phyloP scores from a whole-genome alignment of 1,140 invertebrate species.

The Euura saliciscinereae region DNA sequence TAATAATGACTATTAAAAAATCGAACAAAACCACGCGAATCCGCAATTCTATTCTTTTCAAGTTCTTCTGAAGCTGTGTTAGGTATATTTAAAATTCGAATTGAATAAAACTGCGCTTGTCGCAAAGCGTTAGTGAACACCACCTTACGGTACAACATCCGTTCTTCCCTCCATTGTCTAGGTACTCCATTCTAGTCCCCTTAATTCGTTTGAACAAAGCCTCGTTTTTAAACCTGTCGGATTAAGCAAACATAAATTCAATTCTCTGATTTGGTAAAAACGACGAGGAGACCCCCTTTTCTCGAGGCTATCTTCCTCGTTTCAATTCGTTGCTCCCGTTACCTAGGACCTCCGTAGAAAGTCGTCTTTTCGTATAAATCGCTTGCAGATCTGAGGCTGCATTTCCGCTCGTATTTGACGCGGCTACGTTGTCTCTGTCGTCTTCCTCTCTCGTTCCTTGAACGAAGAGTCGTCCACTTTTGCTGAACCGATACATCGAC shows the following conservation, averaged over 20 bases:
- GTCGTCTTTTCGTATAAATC: constrained; percentile 79
- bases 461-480: constrained; percentile 77
- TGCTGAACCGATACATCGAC: constrained; percentile 78
- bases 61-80: too few species aligned
- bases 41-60: too few species aligned
- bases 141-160: neutral
- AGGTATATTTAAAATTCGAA: too few species aligned
- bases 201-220: neutral
- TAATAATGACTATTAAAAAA: too few species aligned
- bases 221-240: neutral
- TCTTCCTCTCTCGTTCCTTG: constrained; percentile 75
- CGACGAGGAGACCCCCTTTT: neutral
- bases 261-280: neutral
- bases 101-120: too few species aligned
- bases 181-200: neutral
- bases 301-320: neutral
- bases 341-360: constrained; percentile 84
- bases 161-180: neutral
- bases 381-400: constrained; percentile 67
- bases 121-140: neutral
- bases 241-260: neutral
- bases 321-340: neutral
- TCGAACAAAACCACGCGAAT: too few species aligned
- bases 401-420: constrained; percentile 38
- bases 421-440: constrained; percentile 60